These are phyloP conservation scores for Heliocidaris tuberculata DNA, from an alignment of 35 echinoderm and acorn worm species.

Conservation along the genomic window DNA sequence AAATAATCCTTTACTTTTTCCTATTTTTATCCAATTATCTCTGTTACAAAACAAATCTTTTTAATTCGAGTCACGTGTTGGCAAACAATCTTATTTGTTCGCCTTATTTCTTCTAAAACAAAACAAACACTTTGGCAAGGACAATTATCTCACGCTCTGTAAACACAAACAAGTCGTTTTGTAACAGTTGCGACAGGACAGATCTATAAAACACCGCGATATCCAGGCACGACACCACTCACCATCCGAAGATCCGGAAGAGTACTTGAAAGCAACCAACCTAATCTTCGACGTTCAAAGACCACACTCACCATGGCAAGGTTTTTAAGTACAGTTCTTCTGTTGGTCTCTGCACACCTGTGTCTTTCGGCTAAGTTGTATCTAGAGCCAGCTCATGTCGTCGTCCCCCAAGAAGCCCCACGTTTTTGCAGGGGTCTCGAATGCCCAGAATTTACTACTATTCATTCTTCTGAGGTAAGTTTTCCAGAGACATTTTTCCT, in stretches of 20 bases:
- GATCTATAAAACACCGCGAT: background rate
- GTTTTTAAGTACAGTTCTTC: background rate
- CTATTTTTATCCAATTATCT: background rate
- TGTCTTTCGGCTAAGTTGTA: background rate
- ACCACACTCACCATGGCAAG: background rate
- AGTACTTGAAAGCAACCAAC: background rate
- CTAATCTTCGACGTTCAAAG: background rate
- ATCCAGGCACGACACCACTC: background rate
- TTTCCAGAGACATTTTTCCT: too few relatives aligned
- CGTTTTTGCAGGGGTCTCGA: conserved; percentile 39
- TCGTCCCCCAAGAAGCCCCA: background rate
- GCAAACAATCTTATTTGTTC: background rate
- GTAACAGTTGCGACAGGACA: background rate
- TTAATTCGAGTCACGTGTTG: background rate
- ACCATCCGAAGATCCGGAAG: background rate
- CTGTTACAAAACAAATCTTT: background rate
- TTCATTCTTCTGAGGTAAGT: background rate
- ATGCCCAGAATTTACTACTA: conserved; percentile 46
- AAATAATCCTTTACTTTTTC: background rate
- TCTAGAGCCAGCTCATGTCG: background rate
- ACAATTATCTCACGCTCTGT: too few relatives aligned
- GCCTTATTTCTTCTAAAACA: background rate
- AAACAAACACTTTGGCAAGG: background rate
- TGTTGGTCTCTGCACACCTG: background rate
- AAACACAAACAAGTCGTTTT: background rate